Evolutionary conservation across 1,140 invertebrate genomes (phyloP).

Genomic region (Schlechtendalia chinensis): DNA sequence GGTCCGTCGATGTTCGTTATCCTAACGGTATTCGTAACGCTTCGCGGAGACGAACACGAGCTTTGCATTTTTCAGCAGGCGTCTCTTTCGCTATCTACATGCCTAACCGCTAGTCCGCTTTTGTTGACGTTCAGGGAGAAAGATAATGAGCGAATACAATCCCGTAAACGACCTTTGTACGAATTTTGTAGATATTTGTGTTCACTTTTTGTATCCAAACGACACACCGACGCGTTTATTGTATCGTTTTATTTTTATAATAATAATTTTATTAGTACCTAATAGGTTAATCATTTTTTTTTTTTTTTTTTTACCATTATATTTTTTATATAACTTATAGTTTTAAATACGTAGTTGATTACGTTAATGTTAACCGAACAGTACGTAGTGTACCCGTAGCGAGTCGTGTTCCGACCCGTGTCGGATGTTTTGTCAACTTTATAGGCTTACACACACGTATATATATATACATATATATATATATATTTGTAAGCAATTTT

Average conservation of each 20-base stretch:
- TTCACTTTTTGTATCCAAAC: neutral
- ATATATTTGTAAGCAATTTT: conserved; percentile 15
- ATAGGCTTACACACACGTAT: neutral
- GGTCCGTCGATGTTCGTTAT: neutral
- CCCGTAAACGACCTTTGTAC: no score
- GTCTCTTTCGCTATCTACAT: no score
- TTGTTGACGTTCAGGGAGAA: neutral
- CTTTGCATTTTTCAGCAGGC: conserved; percentile 10
- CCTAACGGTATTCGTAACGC: neutral
- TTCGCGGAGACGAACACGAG: neutral
- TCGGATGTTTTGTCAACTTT: neutral
- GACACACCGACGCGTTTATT: neutral
- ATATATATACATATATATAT: neutral
- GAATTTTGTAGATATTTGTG: no score
- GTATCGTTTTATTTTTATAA: neutral
- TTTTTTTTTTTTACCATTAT: conserved; percentile 3
- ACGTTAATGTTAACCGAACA: neutral
- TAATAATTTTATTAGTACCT: conserved; percentile 7
- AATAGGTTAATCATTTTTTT: no score
- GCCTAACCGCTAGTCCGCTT: neutral
- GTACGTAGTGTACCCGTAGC: neutral
- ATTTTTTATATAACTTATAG: neutral
- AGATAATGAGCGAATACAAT: no score
- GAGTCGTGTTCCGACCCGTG: neutral
- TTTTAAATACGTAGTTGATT: neutral